A percentile compares a stretch with the other conserved stretches of the same genome.
phyloP scores from a whole-genome alignment of 2,888 invertebrate species.

The Arenicola marina region DNA sequence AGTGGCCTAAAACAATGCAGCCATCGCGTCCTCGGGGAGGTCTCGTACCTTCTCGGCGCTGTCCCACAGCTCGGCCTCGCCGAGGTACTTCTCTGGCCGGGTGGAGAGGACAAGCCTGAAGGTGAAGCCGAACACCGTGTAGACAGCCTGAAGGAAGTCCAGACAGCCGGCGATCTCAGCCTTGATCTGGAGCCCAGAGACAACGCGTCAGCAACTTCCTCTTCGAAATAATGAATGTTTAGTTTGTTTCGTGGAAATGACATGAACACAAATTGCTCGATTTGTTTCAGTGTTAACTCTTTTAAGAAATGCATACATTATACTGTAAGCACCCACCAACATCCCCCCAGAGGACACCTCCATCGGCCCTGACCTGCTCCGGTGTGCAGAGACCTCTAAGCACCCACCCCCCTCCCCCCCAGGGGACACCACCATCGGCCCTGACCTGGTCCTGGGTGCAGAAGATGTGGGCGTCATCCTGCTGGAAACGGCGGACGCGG shows the following conservation, averaged over 20 bases:
- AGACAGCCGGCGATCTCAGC: constrained; percentile 76
- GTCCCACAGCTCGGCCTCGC: constrained; percentile 88
- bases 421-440: no score
- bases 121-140: constrained; percentile 90
- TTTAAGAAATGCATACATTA: no score
- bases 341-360: no score
- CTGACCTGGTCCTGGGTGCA: constrained; percentile 80
- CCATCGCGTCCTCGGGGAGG: background rate
- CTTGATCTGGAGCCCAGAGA: constrained; percentile 79
- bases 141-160: constrained; percentile 87
- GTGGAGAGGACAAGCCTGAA: constrained; percentile 92
- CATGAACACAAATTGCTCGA: no score
- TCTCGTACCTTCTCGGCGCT: constrained; percentile 68
- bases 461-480: constrained; percentile 99
- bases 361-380: no score
- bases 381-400: no score
- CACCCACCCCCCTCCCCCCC: no score
- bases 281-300: no score
- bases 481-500: constrained; percentile 88
- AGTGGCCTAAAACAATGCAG: background rate
- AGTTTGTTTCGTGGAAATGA: no score
- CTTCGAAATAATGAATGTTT: no score
- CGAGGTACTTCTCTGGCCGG: constrained; percentile 90
- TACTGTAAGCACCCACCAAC: no score
- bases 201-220: no score